A percentile compares a stretch with the other conserved stretches of the same genome.
Conservation (phyloP, 2,113 vertebrate species). For the Dendropsophus ebraccatus region DNA sequence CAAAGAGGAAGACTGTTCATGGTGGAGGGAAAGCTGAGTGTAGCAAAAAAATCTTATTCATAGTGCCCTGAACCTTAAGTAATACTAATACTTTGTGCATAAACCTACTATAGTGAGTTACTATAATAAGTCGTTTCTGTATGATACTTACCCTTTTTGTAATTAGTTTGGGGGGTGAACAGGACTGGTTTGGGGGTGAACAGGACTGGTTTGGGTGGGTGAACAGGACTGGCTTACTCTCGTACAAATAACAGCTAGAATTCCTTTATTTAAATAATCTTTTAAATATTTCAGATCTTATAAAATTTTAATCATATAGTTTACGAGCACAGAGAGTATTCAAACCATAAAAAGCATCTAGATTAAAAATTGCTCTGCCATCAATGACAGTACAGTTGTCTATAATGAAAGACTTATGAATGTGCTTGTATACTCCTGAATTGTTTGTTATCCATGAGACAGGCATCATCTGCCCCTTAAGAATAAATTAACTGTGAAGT, state of each 20-base stretch:
- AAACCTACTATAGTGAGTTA: too few relatives aligned
- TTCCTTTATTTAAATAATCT: not conserved
- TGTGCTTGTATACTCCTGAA: constrained; percentile 9
- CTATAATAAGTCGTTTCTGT: too few relatives aligned
- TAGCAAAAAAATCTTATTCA: too few relatives aligned
- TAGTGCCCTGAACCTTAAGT: too few relatives aligned
- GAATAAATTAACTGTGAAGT: constrained; percentile 46
- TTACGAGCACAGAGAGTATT: not conserved
- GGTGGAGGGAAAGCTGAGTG: too few relatives aligned
- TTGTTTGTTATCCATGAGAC: constrained; percentile 14
- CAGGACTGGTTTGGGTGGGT: not conserved
- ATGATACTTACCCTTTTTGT: too few relatives aligned
- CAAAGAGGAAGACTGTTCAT: too few relatives aligned
- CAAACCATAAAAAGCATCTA: not conserved
- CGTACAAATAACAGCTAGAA: not conserved
- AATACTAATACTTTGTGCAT: too few relatives aligned
- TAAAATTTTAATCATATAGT: not conserved
- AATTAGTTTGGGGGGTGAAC: too few relatives aligned
- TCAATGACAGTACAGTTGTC: not conserved
- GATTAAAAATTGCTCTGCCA: not conserved
- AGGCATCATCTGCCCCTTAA: constrained; percentile 37
- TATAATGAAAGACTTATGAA: constrained; percentile 3
- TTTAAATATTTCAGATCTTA: not conserved
- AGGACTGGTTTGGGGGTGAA: too few relatives aligned
- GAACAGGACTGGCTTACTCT: not conserved